Evolutionary conservation across 2,888 invertebrate genomes (phyloP).

Genomic region (Caenorhabditis panamensis): DNA sequence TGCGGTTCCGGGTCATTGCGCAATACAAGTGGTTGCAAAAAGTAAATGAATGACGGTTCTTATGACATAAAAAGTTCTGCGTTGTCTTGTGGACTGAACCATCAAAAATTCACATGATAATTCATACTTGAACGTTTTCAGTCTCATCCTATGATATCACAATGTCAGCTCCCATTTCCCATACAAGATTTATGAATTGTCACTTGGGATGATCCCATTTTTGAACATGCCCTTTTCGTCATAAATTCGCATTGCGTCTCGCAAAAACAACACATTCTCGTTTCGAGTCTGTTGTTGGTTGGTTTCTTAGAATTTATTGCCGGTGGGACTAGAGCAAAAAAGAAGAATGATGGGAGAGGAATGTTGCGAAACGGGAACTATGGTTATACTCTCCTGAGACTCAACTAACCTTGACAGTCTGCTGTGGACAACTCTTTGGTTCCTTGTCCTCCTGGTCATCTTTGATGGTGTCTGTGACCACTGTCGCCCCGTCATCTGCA

Average conservation of each 20-base stretch:
- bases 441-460: slow-evolving; percentile 76
- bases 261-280: slow-evolving; percentile 13
- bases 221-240: slow-evolving; percentile 38
- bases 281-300: slow-evolving; percentile 21
- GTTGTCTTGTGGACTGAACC: not conserved
- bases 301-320: slow-evolving; percentile 42
- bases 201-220: slow-evolving; percentile 17
- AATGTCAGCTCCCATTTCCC: not conserved
- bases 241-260: slow-evolving; percentile 11
- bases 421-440: slow-evolving; percentile 77
- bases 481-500: slow-evolving; percentile 79
- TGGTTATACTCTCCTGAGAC: too few relatives aligned
- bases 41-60: slow-evolving; percentile 10
- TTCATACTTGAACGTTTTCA: slow-evolving; percentile 50
- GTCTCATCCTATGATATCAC: not conserved
- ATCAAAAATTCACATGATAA: slow-evolving; percentile 51
- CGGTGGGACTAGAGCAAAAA: slow-evolving; percentile 37
- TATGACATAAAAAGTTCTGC: slow-evolving; percentile 13
- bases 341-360: not conserved
- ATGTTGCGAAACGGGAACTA: slow-evolving; percentile 54
- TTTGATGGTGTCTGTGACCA: slow-evolving; percentile 78
- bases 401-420: slow-evolving; percentile 76
- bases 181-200: slow-evolving; percentile 12
- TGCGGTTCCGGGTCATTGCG: not conserved
- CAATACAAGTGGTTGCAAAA: slow-evolving; percentile 13